Conservation (phyloP, 2,888 invertebrate species). For the Pomacea canaliculata region DNA sequence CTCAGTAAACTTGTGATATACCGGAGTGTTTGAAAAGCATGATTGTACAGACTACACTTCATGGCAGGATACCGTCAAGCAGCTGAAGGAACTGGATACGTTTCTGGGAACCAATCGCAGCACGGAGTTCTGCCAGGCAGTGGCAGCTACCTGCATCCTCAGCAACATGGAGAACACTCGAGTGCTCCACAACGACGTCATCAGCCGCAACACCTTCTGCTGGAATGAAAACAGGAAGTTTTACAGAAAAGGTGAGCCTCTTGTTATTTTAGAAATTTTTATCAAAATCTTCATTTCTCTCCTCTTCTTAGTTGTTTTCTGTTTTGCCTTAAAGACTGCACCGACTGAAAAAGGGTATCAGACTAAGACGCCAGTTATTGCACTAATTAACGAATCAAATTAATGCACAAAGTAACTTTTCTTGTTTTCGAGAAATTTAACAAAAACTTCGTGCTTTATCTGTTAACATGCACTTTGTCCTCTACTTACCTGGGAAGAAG, state of each 20-base stretch:
- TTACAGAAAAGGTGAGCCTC: slow-evolving; percentile 13
- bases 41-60: too few relatives aligned
- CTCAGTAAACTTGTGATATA: too few relatives aligned
- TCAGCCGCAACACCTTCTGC: neutral
- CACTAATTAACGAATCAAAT: too few relatives aligned
- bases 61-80: slow-evolving; percentile 3
- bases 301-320: neutral
- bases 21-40: too few relatives aligned
- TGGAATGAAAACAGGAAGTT: slow-evolving; percentile 1
- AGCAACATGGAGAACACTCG: slow-evolving; percentile 13
- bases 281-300: neutral
- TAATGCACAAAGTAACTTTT: too few relatives aligned
- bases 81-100: slow-evolving; percentile 9
- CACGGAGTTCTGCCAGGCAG: slow-evolving; percentile 6
- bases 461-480: too few relatives aligned
- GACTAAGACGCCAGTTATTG: too few relatives aligned
- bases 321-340: neutral
- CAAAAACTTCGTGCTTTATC: too few relatives aligned
- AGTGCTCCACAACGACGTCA: neutral
- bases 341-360: too few relatives aligned
- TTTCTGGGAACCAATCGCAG: slow-evolving; percentile 9
- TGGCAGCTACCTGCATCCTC: slow-evolving; percentile 7
- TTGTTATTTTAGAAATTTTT: neutral
- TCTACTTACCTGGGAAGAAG: too few relatives aligned
- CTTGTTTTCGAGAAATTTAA: too few relatives aligned